A percentile compares a stretch with the other conserved stretches of the same genome.
Evolutionary conservation across 2,113 vertebrate genomes (phyloP).

Genomic region (Zosterops japonicus): DNA sequence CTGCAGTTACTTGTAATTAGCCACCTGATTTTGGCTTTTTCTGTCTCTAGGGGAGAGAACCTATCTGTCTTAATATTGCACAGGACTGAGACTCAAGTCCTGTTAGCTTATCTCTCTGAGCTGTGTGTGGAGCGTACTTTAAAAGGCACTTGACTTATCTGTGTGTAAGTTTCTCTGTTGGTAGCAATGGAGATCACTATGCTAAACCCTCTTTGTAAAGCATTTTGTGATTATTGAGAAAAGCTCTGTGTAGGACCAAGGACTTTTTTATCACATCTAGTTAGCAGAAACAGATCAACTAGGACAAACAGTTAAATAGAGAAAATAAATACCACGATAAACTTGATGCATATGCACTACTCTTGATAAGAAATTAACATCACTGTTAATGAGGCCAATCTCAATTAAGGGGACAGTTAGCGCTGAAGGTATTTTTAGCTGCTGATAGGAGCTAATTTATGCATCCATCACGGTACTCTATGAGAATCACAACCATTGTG

Average conservation of each 20-base stretch:
- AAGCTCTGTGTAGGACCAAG: not conserved
- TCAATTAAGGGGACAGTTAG: not conserved
- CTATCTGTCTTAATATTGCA: not conserved
- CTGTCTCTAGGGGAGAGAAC: not conserved
- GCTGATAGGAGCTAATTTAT: not conserved
- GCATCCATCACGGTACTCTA: not conserved
- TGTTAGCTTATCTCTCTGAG: not conserved
- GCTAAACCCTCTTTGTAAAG: slow-evolving; percentile 6
- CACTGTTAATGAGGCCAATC: not conserved
- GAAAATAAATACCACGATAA: not conserved
- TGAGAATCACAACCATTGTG: not conserved
- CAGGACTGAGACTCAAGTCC: not conserved
- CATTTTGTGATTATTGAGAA: not conserved
- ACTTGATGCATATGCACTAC: not conserved
- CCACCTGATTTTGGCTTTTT: slow-evolving; percentile 4
- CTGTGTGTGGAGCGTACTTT: not conserved
- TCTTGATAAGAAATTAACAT: not conserved
- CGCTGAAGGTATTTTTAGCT: not conserved
- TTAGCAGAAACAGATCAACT: not conserved
- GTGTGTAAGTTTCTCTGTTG: not conserved
- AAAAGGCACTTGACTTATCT: slow-evolving; percentile 17
- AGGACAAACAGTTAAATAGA: not conserved
- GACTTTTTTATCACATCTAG: not conserved
- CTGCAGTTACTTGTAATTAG: slow-evolving; percentile 39
- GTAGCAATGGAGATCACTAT: not conserved